A percentile compares a stretch with the other conserved stretches of the same genome.
phyloP scores from a whole-genome alignment of 2,797 vertebrate genomes.

The Paramormyrops hopkinsi region DNA sequence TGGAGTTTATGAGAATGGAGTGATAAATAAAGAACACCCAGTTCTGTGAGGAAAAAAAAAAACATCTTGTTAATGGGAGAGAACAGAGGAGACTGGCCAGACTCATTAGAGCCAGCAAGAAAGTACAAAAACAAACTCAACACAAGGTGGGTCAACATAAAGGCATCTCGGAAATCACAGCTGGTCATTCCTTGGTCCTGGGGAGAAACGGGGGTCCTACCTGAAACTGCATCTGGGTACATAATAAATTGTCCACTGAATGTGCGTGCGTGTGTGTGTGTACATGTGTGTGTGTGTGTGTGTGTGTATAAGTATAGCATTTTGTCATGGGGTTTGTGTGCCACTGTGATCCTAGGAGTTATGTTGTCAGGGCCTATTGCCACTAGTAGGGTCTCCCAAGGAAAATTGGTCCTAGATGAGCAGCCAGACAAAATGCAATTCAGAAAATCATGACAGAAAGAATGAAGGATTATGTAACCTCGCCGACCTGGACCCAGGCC shows the following conservation, averaged over 20 bases:
- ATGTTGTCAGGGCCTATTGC: neutral
- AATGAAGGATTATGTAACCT: neutral
- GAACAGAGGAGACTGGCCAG: neutral
- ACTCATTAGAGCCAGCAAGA: neutral
- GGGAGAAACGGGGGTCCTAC: neutral
- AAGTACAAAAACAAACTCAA: neutral
- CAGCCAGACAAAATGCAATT: neutral
- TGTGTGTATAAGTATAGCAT: neutral
- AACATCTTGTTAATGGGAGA: neutral
- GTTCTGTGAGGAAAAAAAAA: neutral
- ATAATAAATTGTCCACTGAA: neutral
- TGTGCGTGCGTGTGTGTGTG: neutral
- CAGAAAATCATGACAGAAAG: neutral
- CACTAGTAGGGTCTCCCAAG: neutral
- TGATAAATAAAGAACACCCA: neutral
- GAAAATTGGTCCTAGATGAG: neutral
- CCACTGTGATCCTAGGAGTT: neutral
- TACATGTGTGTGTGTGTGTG: no score
- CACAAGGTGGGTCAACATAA: neutral
- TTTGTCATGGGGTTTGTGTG: neutral
- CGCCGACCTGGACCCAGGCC: neutral
- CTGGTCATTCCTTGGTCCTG: neutral
- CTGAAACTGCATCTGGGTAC: neutral
- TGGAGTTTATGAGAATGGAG: neutral
- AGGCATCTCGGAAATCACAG: neutral